Evolutionary conservation across 1,140 invertebrate genomes (phyloP).

Genomic region (Platorchestia sp.): DNA sequence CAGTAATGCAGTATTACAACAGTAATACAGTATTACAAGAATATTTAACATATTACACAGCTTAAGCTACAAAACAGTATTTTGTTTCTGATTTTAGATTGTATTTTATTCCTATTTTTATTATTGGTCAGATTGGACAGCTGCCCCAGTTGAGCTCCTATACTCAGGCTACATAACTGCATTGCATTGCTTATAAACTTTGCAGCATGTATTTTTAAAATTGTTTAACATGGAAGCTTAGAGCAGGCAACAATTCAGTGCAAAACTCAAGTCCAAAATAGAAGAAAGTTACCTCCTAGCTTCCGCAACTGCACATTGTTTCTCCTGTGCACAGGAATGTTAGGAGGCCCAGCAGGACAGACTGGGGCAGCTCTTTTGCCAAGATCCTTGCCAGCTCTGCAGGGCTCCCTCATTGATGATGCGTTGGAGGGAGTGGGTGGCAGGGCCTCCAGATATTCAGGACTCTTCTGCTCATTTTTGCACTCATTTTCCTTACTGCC

Average conservation of each 20-base stretch:
- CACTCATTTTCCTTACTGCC: constrained; percentile 1
- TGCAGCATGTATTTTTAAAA: neutral
- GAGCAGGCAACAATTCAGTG: neutral
- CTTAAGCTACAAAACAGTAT: too few species aligned
- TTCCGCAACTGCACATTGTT: constrained; percentile 18
- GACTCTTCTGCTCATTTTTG: neutral
- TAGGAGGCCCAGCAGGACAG: neutral
- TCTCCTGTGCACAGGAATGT: neutral
- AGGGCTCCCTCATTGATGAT: neutral
- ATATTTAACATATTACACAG: neutral
- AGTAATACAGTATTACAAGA: neutral
- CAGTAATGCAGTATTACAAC: neutral
- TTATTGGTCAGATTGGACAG: too few species aligned
- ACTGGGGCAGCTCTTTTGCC: neutral
- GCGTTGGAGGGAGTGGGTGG: neutral
- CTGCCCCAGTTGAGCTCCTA: too few species aligned
- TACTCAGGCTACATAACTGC: too few species aligned
- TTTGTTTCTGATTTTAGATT: too few species aligned
- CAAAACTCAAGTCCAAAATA: neutral
- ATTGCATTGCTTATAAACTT: too few species aligned
- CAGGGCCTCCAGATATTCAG: neutral
- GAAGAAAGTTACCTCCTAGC: neutral
- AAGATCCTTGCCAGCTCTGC: neutral
- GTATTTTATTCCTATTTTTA: too few species aligned
- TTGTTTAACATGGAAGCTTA: neutral